A percentile compares a stretch with the other conserved stretches of the same genome.
Evolutionary conservation across 2,888 invertebrate genomes (phyloP).

Genomic region (Bombylius major): DNA sequence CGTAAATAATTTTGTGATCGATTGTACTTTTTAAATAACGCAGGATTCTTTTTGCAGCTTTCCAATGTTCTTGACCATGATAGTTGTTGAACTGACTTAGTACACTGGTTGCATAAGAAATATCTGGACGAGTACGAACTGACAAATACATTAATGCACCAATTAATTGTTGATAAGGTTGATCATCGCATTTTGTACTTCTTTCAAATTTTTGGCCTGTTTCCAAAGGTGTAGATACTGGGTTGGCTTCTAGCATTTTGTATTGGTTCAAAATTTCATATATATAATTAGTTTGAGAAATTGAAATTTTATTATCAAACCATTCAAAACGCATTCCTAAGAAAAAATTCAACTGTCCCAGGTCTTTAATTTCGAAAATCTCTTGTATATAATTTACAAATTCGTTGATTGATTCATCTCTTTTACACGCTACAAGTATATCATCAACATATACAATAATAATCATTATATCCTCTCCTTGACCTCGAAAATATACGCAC

Average conservation of each 20-base stretch:
- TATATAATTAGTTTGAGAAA: neutral
- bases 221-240: neutral
- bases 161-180: conserved; percentile 10
- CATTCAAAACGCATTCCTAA: neutral
- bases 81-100: conserved; percentile 15
- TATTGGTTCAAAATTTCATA: neutral
- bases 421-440: neutral
- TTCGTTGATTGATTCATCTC: neutral
- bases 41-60: conserved; percentile 22
- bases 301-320: neutral
- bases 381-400: neutral
- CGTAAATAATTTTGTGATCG: conserved; percentile 17
- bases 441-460: neutral
- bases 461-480: neutral
- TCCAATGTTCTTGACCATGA: conserved; percentile 18
- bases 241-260: neutral
- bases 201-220: neutral
- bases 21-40: conserved; percentile 21
- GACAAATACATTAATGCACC: conserved; percentile 9
- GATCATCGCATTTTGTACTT: neutral
- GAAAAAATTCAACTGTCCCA: neutral
- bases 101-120: conserved; percentile 12
- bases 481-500: neutral
- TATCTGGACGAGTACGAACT: neutral
- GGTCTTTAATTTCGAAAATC: neutral